A percentile compares a stretch with the other conserved stretches of the same genome.
Conservation (phyloP, 2,888 invertebrate species). For the Sceliomorpha sp. region DNA sequence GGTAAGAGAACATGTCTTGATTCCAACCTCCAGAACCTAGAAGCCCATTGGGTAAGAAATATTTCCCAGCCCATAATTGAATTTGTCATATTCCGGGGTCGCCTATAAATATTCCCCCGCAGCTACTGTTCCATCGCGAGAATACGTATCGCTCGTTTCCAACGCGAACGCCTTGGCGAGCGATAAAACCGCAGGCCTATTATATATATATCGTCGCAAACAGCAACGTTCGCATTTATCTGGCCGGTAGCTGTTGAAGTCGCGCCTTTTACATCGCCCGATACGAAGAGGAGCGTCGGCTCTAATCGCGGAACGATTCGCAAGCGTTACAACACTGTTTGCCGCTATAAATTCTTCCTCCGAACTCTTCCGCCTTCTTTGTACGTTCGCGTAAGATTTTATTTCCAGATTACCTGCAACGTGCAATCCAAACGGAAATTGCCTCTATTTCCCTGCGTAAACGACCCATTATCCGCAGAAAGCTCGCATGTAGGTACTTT, state of each 20-base stretch:
- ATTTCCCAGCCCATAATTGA: too few relatives aligned
- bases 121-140: too few relatives aligned
- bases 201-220: too few relatives aligned
- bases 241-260: slow-evolving; percentile 16
- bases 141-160: too few relatives aligned
- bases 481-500: slow-evolving; percentile 60
- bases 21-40: too few relatives aligned
- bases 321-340: slow-evolving; percentile 6
- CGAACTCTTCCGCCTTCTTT: slow-evolving; percentile 30
- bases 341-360: slow-evolving; percentile 33
- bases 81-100: too few relatives aligned
- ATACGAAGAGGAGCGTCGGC: slow-evolving; percentile 24
- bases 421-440: slow-evolving; percentile 60
- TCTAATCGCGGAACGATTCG: slow-evolving; percentile 35
- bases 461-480: slow-evolving; percentile 60
- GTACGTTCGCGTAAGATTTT: slow-evolving; percentile 58
- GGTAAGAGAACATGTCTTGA: too few relatives aligned
- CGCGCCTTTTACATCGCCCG: slow-evolving; percentile 47
- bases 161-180: too few relatives aligned
- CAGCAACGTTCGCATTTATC: slow-evolving; percentile 23
- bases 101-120: too few relatives aligned
- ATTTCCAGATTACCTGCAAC: slow-evolving; percentile 59
- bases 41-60: too few relatives aligned
- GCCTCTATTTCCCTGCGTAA: slow-evolving; percentile 60
- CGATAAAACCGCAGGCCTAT: too few relatives aligned